A percentile compares a stretch with the other conserved stretches of the same genome.
Evolutionary conservation across 2,888 invertebrate genomes (phyloP).

Genomic region (Nemapogon koenigi): DNA sequence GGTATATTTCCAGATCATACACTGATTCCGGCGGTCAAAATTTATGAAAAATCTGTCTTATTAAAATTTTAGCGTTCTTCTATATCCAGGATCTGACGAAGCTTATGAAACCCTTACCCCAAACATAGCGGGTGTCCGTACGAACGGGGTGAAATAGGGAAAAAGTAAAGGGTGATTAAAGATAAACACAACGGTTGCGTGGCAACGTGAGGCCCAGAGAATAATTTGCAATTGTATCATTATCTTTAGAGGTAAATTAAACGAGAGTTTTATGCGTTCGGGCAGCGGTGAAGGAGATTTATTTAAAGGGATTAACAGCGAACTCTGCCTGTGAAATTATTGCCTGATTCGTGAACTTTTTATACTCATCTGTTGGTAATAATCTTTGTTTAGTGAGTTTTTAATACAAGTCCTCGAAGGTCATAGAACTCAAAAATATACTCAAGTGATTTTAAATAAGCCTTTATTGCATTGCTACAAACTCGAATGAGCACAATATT

Average conservation of each 20-base stretch:
- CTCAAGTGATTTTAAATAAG: too few species aligned
- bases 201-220: conserved; percentile 32
- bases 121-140: conserved; percentile 18
- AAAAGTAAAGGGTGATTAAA: conserved; percentile 56
- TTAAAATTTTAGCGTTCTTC: conserved; percentile 17
- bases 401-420: too few species aligned
- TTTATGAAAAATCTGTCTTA: conserved; percentile 4
- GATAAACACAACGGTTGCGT: conserved; percentile 46
- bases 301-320: conserved; percentile 18
- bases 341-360: conserved; percentile 22
- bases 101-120: conserved; percentile 49
- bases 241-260: conserved; percentile 43
- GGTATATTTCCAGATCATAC: too few species aligned
- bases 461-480: too few species aligned
- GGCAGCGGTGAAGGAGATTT: conserved; percentile 28
- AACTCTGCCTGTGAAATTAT: conserved; percentile 21
- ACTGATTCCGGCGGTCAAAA: too few species aligned
- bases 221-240: conserved; percentile 56
- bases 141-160: conserved; percentile 40
- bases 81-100: conserved; percentile 30
- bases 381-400: too few species aligned
- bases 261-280: conserved; percentile 34
- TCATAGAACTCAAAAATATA: too few species aligned
- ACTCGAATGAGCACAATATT: too few species aligned
- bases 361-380: too few species aligned